These are phyloP conservation scores for Armadillidium nasatum DNA, from an alignment of 1,140 invertebrate species.

Conservation along the genomic window DNA sequence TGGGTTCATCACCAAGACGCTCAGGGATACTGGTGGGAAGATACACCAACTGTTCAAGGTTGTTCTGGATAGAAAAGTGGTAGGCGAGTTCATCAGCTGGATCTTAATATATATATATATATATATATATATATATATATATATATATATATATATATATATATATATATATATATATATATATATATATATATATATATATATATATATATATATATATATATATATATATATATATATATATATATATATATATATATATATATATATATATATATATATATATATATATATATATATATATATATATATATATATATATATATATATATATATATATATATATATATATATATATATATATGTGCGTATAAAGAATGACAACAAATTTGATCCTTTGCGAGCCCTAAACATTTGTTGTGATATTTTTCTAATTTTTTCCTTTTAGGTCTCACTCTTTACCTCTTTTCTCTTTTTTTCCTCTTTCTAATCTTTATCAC, in stretches of 20 bases:
- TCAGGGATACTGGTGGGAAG: too few species aligned
- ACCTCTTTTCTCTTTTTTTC: too few species aligned
- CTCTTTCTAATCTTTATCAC: too few species aligned
- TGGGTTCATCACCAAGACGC: too few species aligned
- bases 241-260: neutral
- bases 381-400: too few species aligned
- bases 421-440: too few species aligned
- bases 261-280: constrained; percentile 3
- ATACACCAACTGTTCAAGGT: too few species aligned
- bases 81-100: too few species aligned
- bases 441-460: too few species aligned
- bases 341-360: constrained; percentile 3
- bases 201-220: neutral
- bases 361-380: neutral
- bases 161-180: constrained; percentile 1
- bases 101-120: constrained; percentile 9
- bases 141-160: constrained; percentile 7
- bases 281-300: constrained; percentile 3
- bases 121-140: constrained; percentile 11
- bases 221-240: too few species aligned
- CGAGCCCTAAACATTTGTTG: too few species aligned
- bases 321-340: constrained; percentile 3
- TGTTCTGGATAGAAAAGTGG: too few species aligned
- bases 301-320: constrained; percentile 3
- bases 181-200: constrained; percentile 13